Evolutionary conservation across 2,797 vertebrate species (phyloP), one percentile per base, ranked within the genome.

Genomic region (Harpagifer antarcticus): DNA sequence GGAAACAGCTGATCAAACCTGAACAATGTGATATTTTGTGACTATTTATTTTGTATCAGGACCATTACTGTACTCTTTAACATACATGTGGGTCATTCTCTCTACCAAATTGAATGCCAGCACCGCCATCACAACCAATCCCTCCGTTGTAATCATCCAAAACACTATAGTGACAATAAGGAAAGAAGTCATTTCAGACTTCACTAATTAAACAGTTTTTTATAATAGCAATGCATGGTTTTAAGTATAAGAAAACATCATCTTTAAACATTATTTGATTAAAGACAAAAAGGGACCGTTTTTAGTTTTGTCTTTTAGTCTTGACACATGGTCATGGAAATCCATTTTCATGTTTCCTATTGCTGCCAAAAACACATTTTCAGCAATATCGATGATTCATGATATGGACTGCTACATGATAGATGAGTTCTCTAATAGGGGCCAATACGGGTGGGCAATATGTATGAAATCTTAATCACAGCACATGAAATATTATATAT

Each of bases 51-150:
- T 80, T 85, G 17, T 69, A 82, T 75, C 57, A 77, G 73, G 60
- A 86, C 48, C 72, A 56, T 50, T 19, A 72, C 69, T 83, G 62
- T 63, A 70, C 66, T 75, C 70, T 80, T 84, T 74, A 17, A 75
- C 73, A 68, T 67, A 14, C 63, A 67, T 23, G 47, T 48, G 67
- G 55, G 48, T 78, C 72, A 27, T 45, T 61, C 10, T 53, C 4
- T 63, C 66, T 3, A 61, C 31, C 54, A 19, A 69, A 75, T 2
- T 13, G 56, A 78, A 54, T 17, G 45, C 58, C 73, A 83, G 76
- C 75, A 65, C 60, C 9, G 9, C 33, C 54, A 23, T 53, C 61
- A 57, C 57, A 16, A 44, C 50, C 33, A 40, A 12, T 15, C 27
- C n/a, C 12, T 47, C 27, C 53, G 12, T n/a, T 31, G 19, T 50